These are phyloP conservation scores for Argyrosomus japonicus DNA, from an alignment of 2,113 vertebrate species.

Conservation along the genomic window DNA sequence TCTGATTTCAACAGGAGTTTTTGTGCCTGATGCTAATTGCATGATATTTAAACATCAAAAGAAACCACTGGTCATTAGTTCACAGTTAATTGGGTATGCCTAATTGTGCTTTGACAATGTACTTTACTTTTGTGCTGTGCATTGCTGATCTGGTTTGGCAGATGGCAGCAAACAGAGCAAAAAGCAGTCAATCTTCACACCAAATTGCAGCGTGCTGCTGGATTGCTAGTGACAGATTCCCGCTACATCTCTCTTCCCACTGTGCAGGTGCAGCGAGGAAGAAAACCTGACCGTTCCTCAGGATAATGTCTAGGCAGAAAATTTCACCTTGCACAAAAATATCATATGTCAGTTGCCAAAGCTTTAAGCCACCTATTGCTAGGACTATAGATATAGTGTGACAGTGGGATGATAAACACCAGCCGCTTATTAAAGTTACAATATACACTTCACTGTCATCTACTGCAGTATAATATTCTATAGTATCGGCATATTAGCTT, in stretches of 20 bases:
- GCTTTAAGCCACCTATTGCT: neutral
- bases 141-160: neutral
- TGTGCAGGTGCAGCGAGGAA: neutral
- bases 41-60: neutral
- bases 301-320: conserved; percentile 29
- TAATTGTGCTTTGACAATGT: conserved; percentile 2
- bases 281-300: conserved; percentile 10
- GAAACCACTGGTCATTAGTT: neutral
- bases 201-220: conserved; percentile 12
- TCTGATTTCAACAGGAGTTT: neutral
- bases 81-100: neutral
- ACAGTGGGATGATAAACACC: neutral
- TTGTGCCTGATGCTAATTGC: neutral
- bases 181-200: conserved; percentile 12
- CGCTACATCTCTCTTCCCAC: neutral
- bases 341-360: neutral
- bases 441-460: neutral
- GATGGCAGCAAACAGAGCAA: conserved; percentile 14
- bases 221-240: conserved; percentile 20
- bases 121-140: neutral
- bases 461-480: neutral
- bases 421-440: neutral
- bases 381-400: neutral
- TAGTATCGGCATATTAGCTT: neutral
- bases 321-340: conserved; percentile 2